Conservation (phyloP, 2,113 vertebrate species). For the Paratilapia polleni region DNA sequence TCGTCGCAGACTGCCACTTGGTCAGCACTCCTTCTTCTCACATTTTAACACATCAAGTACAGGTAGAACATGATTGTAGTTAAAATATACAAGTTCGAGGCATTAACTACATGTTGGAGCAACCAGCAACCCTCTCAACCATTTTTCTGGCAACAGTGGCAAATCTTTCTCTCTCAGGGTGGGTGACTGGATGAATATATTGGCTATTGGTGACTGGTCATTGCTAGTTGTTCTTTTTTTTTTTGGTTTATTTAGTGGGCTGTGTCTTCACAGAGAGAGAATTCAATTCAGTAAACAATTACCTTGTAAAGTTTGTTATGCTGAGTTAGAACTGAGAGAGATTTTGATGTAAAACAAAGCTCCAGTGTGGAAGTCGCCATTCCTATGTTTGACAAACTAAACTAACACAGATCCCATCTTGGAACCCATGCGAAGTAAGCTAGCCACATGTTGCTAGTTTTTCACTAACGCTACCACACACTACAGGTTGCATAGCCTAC, state of each 20-base stretch:
- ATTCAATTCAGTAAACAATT: not conserved
- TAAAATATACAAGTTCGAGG: not conserved
- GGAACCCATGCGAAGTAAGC: not conserved
- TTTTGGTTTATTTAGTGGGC: not conserved
- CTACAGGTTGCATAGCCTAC: too few species aligned
- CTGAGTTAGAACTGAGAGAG: not conserved
- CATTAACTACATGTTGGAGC: not conserved
- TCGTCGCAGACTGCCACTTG: too few species aligned
- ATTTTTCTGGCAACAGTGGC: accelerated
- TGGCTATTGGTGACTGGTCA: not conserved
- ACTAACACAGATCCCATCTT: too few species aligned
- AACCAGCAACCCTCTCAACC: not conserved
- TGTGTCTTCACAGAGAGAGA: not conserved
- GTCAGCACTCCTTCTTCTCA: too few species aligned
- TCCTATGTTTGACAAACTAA: not conserved
- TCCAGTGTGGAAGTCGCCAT: not conserved
- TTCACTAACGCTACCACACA: not conserved
- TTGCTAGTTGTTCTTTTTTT: not conserved
- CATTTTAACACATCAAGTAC: not conserved
- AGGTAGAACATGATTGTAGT: accelerated
- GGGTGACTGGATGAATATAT: not conserved
- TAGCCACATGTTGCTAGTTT: not conserved
- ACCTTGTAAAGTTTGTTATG: not conserved
- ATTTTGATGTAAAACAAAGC: not conserved
- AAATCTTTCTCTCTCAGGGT: not conserved